A percentile compares a stretch with the other conserved stretches of the same genome.
phyloP scores from a whole-genome alignment of 2,888 invertebrate species.

The Cepaea hortensis region DNA sequence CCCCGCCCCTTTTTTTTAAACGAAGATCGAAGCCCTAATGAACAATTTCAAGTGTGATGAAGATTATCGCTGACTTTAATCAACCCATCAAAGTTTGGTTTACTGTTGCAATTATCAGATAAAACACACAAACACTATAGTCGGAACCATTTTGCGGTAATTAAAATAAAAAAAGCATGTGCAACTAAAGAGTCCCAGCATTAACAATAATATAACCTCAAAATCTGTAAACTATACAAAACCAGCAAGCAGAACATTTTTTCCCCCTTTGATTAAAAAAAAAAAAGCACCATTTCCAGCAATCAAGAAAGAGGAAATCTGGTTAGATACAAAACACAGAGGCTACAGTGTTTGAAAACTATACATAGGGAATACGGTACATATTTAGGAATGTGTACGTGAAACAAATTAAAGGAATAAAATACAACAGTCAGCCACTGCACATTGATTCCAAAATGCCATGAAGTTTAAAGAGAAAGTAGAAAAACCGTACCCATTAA shows the following conservation, averaged over 20 bases:
- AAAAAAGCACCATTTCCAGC: constrained; percentile 34
- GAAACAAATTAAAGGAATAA: constrained; percentile 13
- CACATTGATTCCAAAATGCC: constrained; percentile 44
- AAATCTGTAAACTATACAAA: constrained; percentile 12
- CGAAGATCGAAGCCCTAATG: no score
- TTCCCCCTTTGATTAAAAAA: neutral
- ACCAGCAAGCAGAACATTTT: constrained; percentile 23
- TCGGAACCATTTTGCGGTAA: no score
- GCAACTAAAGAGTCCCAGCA: neutral
- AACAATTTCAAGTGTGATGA: no score
- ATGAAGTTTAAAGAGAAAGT: constrained; percentile 8
- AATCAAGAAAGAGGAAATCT: constrained; percentile 8
- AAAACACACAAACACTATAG: no score
- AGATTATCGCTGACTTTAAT: no score
- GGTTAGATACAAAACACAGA: constrained; percentile 23
- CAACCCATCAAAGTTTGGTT: no score
- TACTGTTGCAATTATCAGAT: no score
- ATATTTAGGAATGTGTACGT: neutral
- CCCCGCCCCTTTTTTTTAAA: no score
- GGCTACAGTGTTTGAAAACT: constrained; percentile 5
- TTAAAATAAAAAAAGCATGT: no score
- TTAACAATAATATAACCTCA: neutral
- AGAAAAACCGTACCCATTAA: constrained; percentile 48
- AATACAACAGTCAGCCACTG: constrained; percentile 39
- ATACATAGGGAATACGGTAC: constrained; percentile 23